Conservation (phyloP, 37 sponge, comb jelly and placozoan genomes). For the Eunapius fragilis region DNA sequence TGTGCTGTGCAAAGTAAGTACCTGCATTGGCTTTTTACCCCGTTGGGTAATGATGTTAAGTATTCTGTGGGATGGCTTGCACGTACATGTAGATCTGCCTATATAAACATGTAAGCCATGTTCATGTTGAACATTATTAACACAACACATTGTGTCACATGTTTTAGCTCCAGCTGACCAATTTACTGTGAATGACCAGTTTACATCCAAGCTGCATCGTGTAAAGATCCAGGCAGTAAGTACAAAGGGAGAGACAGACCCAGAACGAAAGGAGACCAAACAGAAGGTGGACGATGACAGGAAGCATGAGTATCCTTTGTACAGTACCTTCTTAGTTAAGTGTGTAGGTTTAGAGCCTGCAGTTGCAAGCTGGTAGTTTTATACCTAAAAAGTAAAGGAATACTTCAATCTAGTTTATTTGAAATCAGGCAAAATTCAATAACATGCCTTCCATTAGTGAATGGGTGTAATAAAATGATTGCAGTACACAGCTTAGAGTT, state of each 20-base stretch:
- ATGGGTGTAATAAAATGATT: too few species aligned
- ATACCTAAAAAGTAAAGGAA: too few species aligned
- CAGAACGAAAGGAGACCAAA: conserved; percentile 95
- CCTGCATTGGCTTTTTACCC: too few species aligned
- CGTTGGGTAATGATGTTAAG: too few species aligned
- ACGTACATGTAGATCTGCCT: too few species aligned
- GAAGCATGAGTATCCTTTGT: conserved; percentile 94
- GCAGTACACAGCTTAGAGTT: too few species aligned
- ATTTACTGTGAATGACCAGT: conserved; percentile 95
- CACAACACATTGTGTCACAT: background rate
- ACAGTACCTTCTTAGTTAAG: background rate
- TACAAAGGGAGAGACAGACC: conserved; percentile 90
- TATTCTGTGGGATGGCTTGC: too few species aligned
- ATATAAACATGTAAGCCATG: too few species aligned
- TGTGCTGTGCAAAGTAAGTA: too few species aligned
- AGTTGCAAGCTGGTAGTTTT: background rate
- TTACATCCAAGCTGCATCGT: conserved; percentile 90
- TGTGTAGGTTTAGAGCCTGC: background rate
- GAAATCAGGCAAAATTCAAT: too few species aligned
- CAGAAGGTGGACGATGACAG: conserved; percentile 99
- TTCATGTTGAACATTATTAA: background rate
- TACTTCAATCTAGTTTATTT: too few species aligned
- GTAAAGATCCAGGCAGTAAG: conserved; percentile 97
- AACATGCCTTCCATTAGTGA: too few species aligned
- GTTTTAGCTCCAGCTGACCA: conserved; percentile 63